Percentiles rank a stretch among this genome's conserved stretches.
Conservation (phyloP, 1,140 invertebrate genomes). For the Ceratosolen fusciceps region DNA sequence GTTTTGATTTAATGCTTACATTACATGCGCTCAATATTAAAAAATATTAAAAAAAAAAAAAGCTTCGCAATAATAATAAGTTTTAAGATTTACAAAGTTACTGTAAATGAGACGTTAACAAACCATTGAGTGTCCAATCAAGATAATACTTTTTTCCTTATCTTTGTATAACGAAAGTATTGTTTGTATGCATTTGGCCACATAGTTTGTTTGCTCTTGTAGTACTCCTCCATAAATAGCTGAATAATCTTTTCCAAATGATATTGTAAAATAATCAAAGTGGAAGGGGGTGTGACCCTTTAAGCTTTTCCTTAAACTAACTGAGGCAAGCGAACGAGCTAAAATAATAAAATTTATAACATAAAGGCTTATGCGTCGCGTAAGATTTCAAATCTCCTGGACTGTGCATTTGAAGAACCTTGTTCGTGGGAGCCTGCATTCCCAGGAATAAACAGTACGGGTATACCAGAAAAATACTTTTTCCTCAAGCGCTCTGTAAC, state of each 20-base stretch:
- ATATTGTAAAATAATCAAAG: conserved; percentile 88
- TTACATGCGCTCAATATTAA: conserved; percentile 18
- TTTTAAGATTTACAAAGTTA: no score
- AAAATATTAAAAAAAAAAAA: not conserved
- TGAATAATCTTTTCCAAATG: conserved; percentile 66
- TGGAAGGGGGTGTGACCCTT: conserved; percentile 76
- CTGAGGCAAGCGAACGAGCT: conserved; percentile 90
- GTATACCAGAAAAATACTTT: conserved; percentile 86
- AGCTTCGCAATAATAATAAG: not conserved
- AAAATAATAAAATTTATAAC: conserved; percentile 58
- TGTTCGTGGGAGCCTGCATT: conserved; percentile 93
- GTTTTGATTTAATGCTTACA: not conserved
- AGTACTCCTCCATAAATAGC: conserved; percentile 75
- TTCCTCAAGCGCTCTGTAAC: conserved; percentile 78
- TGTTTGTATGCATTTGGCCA: conserved; percentile 79
- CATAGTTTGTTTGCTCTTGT: conserved; percentile 83
- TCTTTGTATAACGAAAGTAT: conserved; percentile 82
- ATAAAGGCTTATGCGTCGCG: no score
- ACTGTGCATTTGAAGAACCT: conserved; percentile 72
- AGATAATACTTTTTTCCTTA: conserved; percentile 74
- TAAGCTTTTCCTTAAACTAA: conserved; percentile 85
- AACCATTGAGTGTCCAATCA: conserved; percentile 95
- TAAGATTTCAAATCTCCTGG: not conserved
- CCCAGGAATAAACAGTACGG: conserved; percentile 93
- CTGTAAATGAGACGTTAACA: conserved; percentile 56